Evolutionary conservation across 2,113 vertebrate genomes (phyloP).

Genomic region (Fregetta grallaria): DNA sequence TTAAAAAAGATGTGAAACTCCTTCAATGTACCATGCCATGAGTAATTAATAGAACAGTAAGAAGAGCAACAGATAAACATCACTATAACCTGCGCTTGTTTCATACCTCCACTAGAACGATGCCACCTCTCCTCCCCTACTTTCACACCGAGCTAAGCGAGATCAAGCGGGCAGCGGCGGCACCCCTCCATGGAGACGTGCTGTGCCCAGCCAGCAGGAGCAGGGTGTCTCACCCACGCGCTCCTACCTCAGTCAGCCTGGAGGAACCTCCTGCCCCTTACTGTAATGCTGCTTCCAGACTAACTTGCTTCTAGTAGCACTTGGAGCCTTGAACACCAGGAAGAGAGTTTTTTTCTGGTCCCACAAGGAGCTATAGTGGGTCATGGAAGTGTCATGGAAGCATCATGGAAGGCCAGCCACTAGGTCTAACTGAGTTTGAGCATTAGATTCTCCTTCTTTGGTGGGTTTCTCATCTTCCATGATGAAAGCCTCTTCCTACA

Average conservation of each 20-base stretch:
- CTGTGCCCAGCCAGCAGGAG: background rate
- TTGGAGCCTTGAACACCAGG: background rate
- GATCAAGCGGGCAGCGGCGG: background rate
- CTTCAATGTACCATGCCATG: background rate
- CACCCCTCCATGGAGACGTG: accelerated
- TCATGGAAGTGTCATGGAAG: background rate
- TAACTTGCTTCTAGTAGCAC: background rate
- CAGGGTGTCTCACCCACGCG: accelerated
- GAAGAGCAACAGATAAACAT: background rate
- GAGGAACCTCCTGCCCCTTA: background rate
- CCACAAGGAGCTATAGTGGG: background rate
- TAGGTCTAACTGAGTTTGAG: background rate
- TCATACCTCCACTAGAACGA: accelerated
- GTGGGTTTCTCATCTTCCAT: background rate
- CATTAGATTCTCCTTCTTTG: background rate
- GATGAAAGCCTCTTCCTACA: background rate
- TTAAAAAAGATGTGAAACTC: background rate
- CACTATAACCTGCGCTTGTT: background rate
- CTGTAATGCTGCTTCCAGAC: background rate
- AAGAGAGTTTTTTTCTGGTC: background rate
- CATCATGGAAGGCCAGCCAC: background rate
- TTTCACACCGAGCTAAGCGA: background rate
- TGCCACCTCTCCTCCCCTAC: background rate
- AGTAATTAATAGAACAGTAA: background rate
- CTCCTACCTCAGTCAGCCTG: background rate